These are phyloP conservation scores for Stictocephala bisonia DNA, from an alignment of 2,888 invertebrate species.

Conservation along the genomic window DNA sequence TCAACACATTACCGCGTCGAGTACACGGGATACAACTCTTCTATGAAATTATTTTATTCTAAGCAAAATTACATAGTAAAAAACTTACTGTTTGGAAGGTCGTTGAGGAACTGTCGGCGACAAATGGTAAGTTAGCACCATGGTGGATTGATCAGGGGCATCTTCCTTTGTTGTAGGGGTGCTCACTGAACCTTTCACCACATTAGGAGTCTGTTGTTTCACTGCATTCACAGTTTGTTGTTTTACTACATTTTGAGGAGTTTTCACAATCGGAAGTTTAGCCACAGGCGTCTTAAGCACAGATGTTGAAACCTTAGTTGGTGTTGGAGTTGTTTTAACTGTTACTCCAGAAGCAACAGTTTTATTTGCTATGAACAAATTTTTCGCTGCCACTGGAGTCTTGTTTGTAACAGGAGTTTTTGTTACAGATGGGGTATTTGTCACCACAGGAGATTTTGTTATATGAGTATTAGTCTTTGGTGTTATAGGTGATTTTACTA, in stretches of 20 bases:
- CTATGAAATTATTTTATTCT: no score
- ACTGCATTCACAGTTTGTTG: background rate
- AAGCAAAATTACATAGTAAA: no score
- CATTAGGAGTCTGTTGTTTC: background rate
- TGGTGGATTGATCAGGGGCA: background rate
- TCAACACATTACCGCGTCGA: no score
- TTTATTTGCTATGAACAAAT: no score
- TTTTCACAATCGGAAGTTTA: background rate
- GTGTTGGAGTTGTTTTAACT: background rate
- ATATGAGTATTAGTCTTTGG: background rate
- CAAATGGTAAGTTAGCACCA: background rate
- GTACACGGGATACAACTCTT: no score
- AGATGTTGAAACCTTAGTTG: background rate
- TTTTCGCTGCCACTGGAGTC: background rate
- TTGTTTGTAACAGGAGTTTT: background rate
- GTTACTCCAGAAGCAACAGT: background rate
- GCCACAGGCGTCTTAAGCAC: slow-evolving; percentile 5
- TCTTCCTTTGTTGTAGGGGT: background rate
- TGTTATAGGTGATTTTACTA: background rate
- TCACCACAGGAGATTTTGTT: background rate
- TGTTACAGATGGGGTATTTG: background rate
- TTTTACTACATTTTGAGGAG: background rate
- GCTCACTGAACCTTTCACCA: background rate
- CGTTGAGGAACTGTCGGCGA: background rate
- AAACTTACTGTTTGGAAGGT: slow-evolving; percentile 6